Base-by-base conservation (phyloP, 1,140 invertebrate genomes). In the Ladona fulva region DNA sequence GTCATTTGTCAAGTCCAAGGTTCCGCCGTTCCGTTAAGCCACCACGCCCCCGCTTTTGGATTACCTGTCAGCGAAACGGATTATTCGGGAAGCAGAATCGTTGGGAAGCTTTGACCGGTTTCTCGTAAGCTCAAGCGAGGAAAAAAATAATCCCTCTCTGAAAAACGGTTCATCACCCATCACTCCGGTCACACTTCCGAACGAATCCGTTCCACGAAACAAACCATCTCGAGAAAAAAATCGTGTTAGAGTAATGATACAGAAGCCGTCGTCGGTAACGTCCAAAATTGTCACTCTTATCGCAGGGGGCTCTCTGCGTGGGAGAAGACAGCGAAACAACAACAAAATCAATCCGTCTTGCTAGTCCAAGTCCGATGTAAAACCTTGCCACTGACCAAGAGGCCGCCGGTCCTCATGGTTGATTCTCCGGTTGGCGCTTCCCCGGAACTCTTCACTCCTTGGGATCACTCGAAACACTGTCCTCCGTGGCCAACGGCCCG, bases 341-440 rank as follows among this genome's bases (percentile, higher is more conserved):
- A 37, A 37, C 29, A 37, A 37, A 1, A 37, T 5, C 29, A 37
- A 37, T 37, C 29, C 29, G 29, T 66, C 52, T 66, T 66, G 16
- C 52, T 3, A 10, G 44, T 52, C 44, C 44, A 52, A 66, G 52
- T 66, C 52, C 52, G 52, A 3, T 8, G 29, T 37, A 19, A 66
- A 66, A 66, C 52, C 52, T 66, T 66, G 29, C 52, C 52, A 66
- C 52, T 66, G 52, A 66, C 52, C 52, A 66, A 66, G 52, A 66
- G 52, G 52, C 52, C 16, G 52, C n/a, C n/a, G 52, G 52, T 66
- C 52, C 52, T 66, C 52, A 66, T 66, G 52, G 52, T 12, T 66
- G 52, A 19, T 66, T 66, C 52, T 66, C 52, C 3, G 52, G 52
- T 66, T 66, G n/a, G 52, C 1, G 1, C 52, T 66, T 66, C 52